Base-by-base conservation (phyloP, 1,140 invertebrate genomes). In the Drosophila subobscura region DNA sequence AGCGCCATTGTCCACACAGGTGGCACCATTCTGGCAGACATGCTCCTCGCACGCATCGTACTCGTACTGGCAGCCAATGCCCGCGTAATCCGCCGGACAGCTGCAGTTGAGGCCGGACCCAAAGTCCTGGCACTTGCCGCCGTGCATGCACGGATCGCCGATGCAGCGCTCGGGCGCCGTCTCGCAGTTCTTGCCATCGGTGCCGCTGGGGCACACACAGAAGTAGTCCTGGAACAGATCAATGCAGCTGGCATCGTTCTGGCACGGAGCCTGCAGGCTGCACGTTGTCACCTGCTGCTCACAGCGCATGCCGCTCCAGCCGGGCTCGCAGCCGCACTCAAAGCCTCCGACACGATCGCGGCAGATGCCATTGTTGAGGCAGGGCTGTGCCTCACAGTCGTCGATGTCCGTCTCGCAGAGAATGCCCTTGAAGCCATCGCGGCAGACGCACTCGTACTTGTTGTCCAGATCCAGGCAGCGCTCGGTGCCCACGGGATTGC, bases 221-320 rank as follows among this genome's bases (percentile, higher is more conserved):
- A 99, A 99, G 91, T 96, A 99, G 85, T 99, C 98, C 92, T 97
- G 94, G 94, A 98, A 98, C 3, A 99, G 92, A 89, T 98, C 95
- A 50, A 98, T 97, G 92, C 98, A 99, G 16, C 93, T 94, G 16
- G 98, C 98, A 84, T 98, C 95, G 92, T 99, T 99, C 83, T 97
- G 95, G 91, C 98, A 99, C 2, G 98, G 97, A 54, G 93, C 93
- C 58, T 94, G 95, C 0, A 79, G 47, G 61, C 95, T 94, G 88
- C 98, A 99, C 52, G 94, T 96, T 64, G 96, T 97, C 58, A 98
- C 95, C 89, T 98, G 97, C 20, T 92, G 93, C 92, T 99, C 96
- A 90, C 98, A 99, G 46, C 95, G 94, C 68, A 94, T 93, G 8
- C 98, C 98, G 8, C 95, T 95, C 98, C 98, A 99, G 47, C 98